Base-by-base conservation (phyloP, 2,113 vertebrate genomes). In the Hydropotes inermis region DNA sequence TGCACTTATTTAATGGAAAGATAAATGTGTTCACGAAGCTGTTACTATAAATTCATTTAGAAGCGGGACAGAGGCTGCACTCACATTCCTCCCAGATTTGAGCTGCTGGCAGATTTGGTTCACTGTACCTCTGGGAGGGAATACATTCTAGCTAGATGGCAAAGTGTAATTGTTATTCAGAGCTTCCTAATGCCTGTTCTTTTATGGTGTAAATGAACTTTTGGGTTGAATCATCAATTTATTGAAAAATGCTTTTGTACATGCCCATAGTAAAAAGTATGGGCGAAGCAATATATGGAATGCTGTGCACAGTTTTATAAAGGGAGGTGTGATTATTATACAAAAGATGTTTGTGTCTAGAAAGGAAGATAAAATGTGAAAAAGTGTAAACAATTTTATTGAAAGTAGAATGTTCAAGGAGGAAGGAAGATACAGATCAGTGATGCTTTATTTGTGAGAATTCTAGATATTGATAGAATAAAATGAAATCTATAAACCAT, bases 1-100 rank as follows among this genome's bases (percentile, higher is more conserved):
- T 97, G 89, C 47, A 95, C 91, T 97, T 98, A 96, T 96, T 98
- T 98, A 98, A 98, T 98, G 93, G 95, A 93, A 98, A 98, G 98
- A 98, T 98, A 97, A 98, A 98, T 98, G 98, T 98, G 98, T 93
- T 97, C 98, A 82, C 15, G 11, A 94, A 97, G 84, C 91, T 97
- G 98, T 97, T 98, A 97, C 98, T 98, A 97, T 97, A 98, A 97
- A 98, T 98, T 98, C 98, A 97, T 97, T 98, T 98, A 95, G 96
- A 97, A 97, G 52, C 6, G 3, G 96, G 94, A 89, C 96, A 95
- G 94, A 98, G 88, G 28, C 91, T 98, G 52, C 43, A 19, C 70
- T 95, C 82, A 64, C 70, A 90, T 97, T 97, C 64, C 91, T 95
- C 79, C 54, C 55, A 52, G 95, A 82, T 86, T 54, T 83, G 61